phyloP scores from a whole-genome alignment of 2,888 invertebrate genomes.

The Chrysodeixis includens region DNA sequence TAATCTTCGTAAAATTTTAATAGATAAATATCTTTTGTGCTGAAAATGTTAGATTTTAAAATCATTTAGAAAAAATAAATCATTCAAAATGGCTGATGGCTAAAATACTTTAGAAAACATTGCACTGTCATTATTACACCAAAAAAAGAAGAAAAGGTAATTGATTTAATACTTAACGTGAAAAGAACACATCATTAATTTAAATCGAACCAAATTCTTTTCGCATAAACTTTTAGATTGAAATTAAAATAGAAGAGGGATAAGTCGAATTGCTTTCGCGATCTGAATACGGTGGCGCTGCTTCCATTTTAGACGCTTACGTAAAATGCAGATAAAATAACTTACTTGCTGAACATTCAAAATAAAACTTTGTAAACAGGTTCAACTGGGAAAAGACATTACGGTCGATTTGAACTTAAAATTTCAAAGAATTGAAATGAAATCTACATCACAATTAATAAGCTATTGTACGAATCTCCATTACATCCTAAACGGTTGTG shows the following conservation, averaged over 20 bases:
- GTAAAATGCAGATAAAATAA: slow-evolving; percentile 27
- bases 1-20: too few relatives aligned
- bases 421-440: too few relatives aligned
- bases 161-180: neutral
- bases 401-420: neutral
- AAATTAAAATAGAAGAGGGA: slow-evolving; percentile 36
- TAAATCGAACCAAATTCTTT: slow-evolving; percentile 13
- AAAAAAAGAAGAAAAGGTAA: neutral
- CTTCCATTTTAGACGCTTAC: slow-evolving; percentile 25
- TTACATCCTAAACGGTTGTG: too few relatives aligned
- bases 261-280: slow-evolving; percentile 58
- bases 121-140: neutral
- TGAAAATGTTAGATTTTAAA: too few relatives aligned
- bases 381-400: neutral
- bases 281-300: slow-evolving; percentile 30
- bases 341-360: slow-evolving; percentile 3
- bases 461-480: too few relatives aligned
- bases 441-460: too few relatives aligned
- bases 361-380: slow-evolving; percentile 1
- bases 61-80: too few relatives aligned
- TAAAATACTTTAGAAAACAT: too few relatives aligned
- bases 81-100: too few relatives aligned
- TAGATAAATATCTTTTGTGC: too few relatives aligned
- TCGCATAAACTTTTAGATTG: slow-evolving; percentile 16
- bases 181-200: neutral